A percentile compares a stretch with the other conserved stretches of the same genome.
phyloP scores from a whole-genome alignment of 2,888 invertebrate genomes.

The Chaetogeoica ovagalla region DNA sequence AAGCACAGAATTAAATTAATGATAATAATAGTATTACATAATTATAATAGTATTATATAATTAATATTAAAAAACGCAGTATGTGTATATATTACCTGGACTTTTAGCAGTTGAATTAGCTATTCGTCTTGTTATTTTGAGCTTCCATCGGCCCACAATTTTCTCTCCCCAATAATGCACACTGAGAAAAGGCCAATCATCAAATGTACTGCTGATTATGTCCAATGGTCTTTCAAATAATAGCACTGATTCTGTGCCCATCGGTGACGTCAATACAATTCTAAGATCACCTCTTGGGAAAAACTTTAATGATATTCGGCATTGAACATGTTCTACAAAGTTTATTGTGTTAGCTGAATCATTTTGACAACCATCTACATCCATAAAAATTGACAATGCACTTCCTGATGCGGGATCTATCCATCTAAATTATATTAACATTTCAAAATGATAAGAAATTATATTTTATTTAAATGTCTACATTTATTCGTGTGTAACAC shows the following conservation, averaged over 20 bases:
- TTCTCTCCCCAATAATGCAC: conserved; percentile 98
- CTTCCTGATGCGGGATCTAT: conserved; percentile 77
- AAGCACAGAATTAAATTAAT: too few species aligned
- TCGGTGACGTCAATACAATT: conserved; percentile 85
- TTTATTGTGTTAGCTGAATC: conserved; percentile 80
- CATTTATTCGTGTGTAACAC: background rate
- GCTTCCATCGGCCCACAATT: conserved; percentile 83
- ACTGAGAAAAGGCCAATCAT: conserved; percentile 98
- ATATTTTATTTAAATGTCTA: background rate
- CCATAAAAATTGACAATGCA: conserved; percentile 78
- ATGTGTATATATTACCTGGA: conserved; percentile 57
- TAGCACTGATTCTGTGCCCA: conserved; percentile 89
- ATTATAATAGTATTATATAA: background rate
- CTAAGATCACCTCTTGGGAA: conserved; percentile 93
- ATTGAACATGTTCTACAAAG: conserved; percentile 95
- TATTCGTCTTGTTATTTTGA: conserved; percentile 70
- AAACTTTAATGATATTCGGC: conserved; percentile 87
- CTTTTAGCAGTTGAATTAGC: conserved; percentile 58
- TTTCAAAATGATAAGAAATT: conserved; percentile 8
- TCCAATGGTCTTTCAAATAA: conserved; percentile 92
- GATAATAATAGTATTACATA: too few species aligned
- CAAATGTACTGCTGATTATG: conserved; percentile 88
- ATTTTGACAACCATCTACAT: conserved; percentile 86
- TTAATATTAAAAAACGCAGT: background rate
- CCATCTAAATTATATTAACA: conserved; percentile 60